Base-by-base conservation (phyloP, 2,888 invertebrate genomes). In the Cephus pulcher region DNA sequence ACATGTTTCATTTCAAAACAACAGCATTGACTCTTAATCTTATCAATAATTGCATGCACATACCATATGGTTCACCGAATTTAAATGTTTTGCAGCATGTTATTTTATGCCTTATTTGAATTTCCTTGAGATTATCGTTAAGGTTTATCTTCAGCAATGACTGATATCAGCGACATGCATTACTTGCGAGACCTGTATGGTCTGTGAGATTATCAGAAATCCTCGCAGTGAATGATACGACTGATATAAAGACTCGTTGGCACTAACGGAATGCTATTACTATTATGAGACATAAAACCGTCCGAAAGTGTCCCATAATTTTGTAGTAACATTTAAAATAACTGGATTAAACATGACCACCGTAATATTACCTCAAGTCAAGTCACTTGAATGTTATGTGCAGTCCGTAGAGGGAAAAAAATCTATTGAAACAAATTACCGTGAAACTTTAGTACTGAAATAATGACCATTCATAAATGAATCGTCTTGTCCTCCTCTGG, bases 41-140 rank as follows among this genome's bases (percentile, higher is more conserved):
- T 80, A 82, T 80, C 82, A 74, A 73, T n/a, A 76, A 77, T 78
- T 77, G 76, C 76, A 30, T 69, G 56, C 23, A 56, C 23, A 9
- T 56, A 56, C 23, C 23, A 37, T n/a, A 34, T 74, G 34, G 0
- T 34, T 35, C 34, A 35, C 35, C 23, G 35, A n/a, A n/a, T 74
- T 74, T 34, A 23, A n/a, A 35, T 35, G 74, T 35, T 35, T 34
- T 34, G 35, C 34, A 34, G 34, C 6, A 30, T 3, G 35, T 34
- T 74, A 74, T 35, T 74, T 34, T 74, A 74, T 35, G 74, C 74
- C 81, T 80, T 85, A 85, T 87, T 87, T 86, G 81, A 84, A 84
- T 87, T 84, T 81, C n/a, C 74, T 77, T 78, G 82, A 78, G 85
- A 86, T 86, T 86, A 87, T 84, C 83, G 84, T 82, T 34, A 12